Percentiles rank a stretch among this genome's conserved stretches.
These are phyloP conservation scores for Brotula barbata DNA, from an alignment of 2,797 vertebrate species.

Conservation along the genomic window DNA sequence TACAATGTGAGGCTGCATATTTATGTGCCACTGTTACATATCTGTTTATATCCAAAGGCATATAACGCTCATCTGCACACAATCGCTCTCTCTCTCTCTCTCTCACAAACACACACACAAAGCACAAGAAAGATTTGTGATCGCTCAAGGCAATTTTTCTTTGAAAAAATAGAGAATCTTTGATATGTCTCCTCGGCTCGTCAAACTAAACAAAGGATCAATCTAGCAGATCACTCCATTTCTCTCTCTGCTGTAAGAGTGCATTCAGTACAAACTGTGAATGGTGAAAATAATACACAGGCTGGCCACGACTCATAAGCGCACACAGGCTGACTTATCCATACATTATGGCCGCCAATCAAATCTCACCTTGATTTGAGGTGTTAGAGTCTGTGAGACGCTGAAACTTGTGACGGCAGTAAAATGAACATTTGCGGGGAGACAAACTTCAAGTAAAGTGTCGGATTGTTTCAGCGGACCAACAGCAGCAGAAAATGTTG, in stretches of 20 bases:
- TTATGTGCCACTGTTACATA: background rate
- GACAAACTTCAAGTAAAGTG: no score
- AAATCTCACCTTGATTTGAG: no score
- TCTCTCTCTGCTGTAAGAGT: slow-evolving; percentile 6
- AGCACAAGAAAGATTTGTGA: background rate
- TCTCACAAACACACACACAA: background rate
- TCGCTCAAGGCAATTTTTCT: slow-evolving; percentile 3
- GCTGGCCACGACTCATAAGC: no score
- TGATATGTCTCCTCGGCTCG: slow-evolving; percentile 24
- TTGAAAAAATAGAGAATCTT: slow-evolving; percentile 8
- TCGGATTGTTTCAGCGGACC: no score
- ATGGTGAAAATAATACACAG: no score
- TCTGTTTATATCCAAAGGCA: slow-evolving; percentile 14
- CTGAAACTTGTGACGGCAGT: no score
- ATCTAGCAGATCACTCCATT: slow-evolving; percentile 9
- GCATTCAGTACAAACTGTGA: no score
- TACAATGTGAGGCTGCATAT: no score
- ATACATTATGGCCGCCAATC: no score
- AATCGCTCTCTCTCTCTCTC: background rate
- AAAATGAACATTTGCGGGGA: no score
- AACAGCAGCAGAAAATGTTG: no score
- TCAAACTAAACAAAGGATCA: slow-evolving; percentile 22
- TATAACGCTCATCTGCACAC: slow-evolving; percentile 7
- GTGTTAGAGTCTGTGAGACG: slow-evolving; percentile 9
- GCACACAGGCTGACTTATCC: slow-evolving; percentile 12